Conservation (phyloP, 92 coral and sea anemone genomes). For the Heliopora coerulea region DNA sequence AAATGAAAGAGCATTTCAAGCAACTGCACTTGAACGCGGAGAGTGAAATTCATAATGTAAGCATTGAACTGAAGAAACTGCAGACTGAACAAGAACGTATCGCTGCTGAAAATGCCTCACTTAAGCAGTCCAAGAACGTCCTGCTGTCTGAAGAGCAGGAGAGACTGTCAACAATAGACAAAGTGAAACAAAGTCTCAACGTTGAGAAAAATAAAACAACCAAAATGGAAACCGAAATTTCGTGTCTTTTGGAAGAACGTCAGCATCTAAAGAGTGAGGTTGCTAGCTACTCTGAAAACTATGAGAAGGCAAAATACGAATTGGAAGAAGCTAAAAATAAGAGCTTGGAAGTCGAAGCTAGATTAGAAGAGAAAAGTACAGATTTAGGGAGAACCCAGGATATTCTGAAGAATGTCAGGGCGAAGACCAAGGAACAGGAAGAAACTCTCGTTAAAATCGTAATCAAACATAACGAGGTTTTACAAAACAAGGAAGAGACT, state of each 20-base stretch:
- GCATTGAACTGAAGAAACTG: conserved; percentile 6
- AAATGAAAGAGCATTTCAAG: conserved; percentile 12
- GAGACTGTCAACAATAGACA: neutral
- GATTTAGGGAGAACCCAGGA: neutral
- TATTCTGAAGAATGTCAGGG: neutral
- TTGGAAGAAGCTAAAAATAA: neutral
- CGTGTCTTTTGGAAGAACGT: neutral
- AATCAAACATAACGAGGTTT: neutral
- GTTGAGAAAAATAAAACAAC: conserved; percentile 4
- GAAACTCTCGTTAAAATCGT: neutral
- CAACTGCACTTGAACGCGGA: neutral
- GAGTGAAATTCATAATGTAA: conserved; percentile 14
- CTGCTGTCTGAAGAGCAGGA: conserved; percentile 12
- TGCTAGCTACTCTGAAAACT: neutral
- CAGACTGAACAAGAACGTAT: conserved; percentile 2
- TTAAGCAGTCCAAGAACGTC: conserved; percentile 3
- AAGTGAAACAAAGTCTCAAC: conserved; percentile 10
- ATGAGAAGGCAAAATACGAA: neutral
- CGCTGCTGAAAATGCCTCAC: neutral
- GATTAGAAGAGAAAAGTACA: conserved; percentile 17
- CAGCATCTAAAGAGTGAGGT: neutral
- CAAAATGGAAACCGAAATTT: conserved; percentile 16
- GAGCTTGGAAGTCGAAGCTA: neutral
- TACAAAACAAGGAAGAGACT: neutral
- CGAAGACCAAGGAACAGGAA: conserved; percentile 16